These are phyloP conservation scores for Lutraria lutraria DNA, from an alignment of 2,888 invertebrate genomes.

Conservation along the genomic window DNA sequence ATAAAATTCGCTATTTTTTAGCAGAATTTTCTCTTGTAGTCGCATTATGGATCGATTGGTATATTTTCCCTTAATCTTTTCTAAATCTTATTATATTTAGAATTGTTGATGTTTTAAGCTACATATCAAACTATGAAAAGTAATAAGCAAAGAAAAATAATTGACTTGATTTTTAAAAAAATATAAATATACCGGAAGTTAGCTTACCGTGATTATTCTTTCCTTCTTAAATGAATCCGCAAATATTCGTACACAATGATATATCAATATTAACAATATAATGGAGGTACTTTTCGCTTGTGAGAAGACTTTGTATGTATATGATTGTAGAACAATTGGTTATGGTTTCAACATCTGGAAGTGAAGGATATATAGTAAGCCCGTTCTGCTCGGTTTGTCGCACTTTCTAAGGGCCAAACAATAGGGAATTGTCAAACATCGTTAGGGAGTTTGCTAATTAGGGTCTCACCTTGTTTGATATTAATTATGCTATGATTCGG, in stretches of 20 bases:
- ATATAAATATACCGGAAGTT: not conserved
- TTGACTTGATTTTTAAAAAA: not conserved
- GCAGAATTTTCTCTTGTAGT: no score
- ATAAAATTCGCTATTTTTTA: no score
- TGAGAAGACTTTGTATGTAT: not conserved
- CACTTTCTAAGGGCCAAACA: conserved; percentile 32
- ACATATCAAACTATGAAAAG: not conserved
- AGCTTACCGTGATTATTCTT: conserved; percentile 12
- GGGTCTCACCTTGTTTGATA: conserved; percentile 38
- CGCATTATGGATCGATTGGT: no score
- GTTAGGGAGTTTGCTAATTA: conserved; percentile 39
- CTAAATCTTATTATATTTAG: no score
- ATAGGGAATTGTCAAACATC: conserved; percentile 20
- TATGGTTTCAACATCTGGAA: conserved; percentile 27
- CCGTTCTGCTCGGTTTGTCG: conserved; percentile 46
- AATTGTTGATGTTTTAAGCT: no score
- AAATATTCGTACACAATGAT: not conserved
- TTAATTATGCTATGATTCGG: conserved; percentile 15
- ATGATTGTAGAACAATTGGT: conserved; percentile 24
- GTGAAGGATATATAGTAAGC: conserved; percentile 38
- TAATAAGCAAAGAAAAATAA: not conserved
- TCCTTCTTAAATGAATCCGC: not conserved
- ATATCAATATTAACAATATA: not conserved
- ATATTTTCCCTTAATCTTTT: no score
- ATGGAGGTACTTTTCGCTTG: not conserved